Evolutionary conservation across 2,113 vertebrate genomes (phyloP).

Genomic region (Redunca redunca): DNA sequence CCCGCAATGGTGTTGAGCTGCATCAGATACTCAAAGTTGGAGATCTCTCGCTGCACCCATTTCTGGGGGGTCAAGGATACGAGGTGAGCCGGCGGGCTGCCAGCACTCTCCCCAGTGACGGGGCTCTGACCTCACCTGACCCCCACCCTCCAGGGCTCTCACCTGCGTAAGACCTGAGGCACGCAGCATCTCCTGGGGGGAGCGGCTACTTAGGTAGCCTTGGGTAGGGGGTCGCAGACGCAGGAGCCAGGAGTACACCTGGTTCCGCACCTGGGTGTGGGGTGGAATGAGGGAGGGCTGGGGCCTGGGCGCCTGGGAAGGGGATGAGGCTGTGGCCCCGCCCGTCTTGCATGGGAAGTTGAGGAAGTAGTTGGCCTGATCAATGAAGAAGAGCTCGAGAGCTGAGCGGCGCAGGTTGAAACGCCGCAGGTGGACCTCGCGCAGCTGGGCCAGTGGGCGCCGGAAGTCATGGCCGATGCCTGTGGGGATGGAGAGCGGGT

Average conservation of each 20-base stretch:
- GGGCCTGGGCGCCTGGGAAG: slow-evolving; percentile 12
- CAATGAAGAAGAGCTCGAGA: slow-evolving; percentile 97
- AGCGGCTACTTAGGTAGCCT: slow-evolving; percentile 92
- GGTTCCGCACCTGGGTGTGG: slow-evolving; percentile 88
- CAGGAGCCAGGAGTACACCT: slow-evolving; percentile 93
- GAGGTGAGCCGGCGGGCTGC: background rate
- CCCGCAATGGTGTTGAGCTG: slow-evolving; percentile 97
- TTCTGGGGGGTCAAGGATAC: slow-evolving; percentile 81
- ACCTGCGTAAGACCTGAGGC: slow-evolving; percentile 97
- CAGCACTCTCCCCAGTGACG: background rate
- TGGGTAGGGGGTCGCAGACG: slow-evolving; percentile 89
- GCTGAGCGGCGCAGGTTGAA: slow-evolving; percentile 97
- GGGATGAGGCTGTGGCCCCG: background rate
- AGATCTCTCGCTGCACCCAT: slow-evolving; percentile 97
- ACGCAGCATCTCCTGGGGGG: slow-evolving; percentile 95
- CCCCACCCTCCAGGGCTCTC: background rate
- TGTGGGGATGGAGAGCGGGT: background rate
- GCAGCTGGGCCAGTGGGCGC: slow-evolving; percentile 91
- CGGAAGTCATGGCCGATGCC: slow-evolving; percentile 96
- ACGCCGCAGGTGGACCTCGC: slow-evolving; percentile 94
- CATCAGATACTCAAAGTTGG: slow-evolving; percentile 99
- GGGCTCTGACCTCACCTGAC: background rate
- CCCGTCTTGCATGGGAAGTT: slow-evolving; percentile 93
- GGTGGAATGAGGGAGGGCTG: background rate
- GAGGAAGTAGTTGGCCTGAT: slow-evolving; percentile 98